Evolutionary conservation across 2,113 vertebrate genomes (phyloP).

Genomic region (Ornithorhynchus anatinus): DNA sequence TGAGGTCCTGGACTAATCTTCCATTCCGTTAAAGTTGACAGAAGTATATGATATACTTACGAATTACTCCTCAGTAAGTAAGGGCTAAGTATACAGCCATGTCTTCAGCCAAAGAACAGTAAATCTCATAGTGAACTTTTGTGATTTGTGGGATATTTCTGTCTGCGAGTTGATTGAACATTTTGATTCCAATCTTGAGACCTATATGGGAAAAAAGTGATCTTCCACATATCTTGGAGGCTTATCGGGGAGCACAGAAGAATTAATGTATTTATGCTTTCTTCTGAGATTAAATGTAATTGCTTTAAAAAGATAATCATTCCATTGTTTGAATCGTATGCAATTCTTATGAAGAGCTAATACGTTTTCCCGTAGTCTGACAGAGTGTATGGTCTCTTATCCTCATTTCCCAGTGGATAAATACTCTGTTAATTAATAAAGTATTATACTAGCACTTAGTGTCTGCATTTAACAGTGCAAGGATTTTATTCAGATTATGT

Average conservation of each 20-base stretch:
- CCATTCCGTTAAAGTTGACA: slow-evolving; percentile 5
- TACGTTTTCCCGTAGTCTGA: slow-evolving; percentile 73
- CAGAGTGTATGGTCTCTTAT: slow-evolving; percentile 73
- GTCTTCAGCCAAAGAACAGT: slow-evolving; percentile 15
- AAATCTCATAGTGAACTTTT: slow-evolving; percentile 32
- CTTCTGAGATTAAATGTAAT: slow-evolving; percentile 78
- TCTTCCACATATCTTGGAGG: slow-evolving; percentile 49
- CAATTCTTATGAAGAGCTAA: slow-evolving; percentile 77
- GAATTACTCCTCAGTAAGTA: neutral
- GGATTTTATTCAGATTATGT: slow-evolving; percentile 80
- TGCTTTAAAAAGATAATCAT: slow-evolving; percentile 77
- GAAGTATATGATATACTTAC: slow-evolving; percentile 15
- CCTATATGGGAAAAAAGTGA: slow-evolving; percentile 46
- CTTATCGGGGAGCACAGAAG: slow-evolving; percentile 58
- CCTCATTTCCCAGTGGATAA: slow-evolving; percentile 78
- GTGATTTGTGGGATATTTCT: neutral
- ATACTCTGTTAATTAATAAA: slow-evolving; percentile 82
- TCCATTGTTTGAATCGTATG: slow-evolving; percentile 78
- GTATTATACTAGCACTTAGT: slow-evolving; percentile 75
- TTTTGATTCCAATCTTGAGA: slow-evolving; percentile 43
- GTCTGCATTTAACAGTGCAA: slow-evolving; percentile 70
- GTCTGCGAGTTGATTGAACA: slow-evolving; percentile 11
- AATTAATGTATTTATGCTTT: slow-evolving; percentile 72
- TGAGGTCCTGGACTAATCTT: too few relatives aligned
- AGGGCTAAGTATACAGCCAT: neutral